These are phyloP conservation scores for Pygoscelis antarcticus DNA, from an alignment of 2,113 vertebrate species.

Conservation along the genomic window DNA sequence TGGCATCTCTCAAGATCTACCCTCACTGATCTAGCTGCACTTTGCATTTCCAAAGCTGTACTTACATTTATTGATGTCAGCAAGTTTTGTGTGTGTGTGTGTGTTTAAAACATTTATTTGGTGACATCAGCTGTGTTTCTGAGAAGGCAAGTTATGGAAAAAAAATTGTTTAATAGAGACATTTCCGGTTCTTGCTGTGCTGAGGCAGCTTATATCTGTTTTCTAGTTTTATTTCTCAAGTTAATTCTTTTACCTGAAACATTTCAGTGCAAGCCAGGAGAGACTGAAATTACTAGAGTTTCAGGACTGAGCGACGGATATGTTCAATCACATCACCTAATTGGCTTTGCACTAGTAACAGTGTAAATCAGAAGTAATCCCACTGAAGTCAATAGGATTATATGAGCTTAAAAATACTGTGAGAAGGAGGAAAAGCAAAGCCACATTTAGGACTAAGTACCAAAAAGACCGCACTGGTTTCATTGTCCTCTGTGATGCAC, in stretches of 20 bases:
- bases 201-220: slow-evolving; percentile 8
- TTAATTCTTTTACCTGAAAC: background rate
- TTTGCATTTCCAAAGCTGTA: background rate
- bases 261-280: background rate
- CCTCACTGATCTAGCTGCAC: background rate
- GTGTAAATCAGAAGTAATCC: background rate
- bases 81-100: background rate
- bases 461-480: background rate
- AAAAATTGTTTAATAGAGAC: slow-evolving; percentile 2
- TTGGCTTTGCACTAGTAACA: background rate
- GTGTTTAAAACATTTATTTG: background rate
- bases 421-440: background rate
- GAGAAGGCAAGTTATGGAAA: slow-evolving; percentile 59
- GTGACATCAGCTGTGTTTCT: slow-evolving; percentile 68
- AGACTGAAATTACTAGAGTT: background rate
- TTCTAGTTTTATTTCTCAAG: slow-evolving; percentile 4
- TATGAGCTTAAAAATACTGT: background rate
- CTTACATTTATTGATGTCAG: background rate
- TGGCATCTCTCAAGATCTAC: background rate
- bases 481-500: background rate
- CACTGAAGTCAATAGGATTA: background rate
- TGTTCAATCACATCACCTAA: background rate
- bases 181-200: slow-evolving; percentile 37
- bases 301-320: background rate
- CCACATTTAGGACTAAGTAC: background rate